Evolutionary conservation across 2,113 vertebrate species (phyloP), one percentile per base, ranked within the genome.

Genomic region (Rhineura floridana): DNA sequence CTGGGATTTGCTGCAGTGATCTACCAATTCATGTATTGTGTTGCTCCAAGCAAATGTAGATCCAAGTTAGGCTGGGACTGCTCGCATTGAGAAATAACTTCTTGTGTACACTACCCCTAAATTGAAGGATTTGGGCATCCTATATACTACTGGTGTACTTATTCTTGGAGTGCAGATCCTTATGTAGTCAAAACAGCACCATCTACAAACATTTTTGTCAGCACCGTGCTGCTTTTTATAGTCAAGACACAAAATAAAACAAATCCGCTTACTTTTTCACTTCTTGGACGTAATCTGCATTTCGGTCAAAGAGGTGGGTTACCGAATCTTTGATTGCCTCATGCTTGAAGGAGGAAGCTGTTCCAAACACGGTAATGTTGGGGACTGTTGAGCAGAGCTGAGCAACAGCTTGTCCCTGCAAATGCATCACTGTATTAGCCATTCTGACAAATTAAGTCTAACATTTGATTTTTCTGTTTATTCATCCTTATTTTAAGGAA

Each of bases 221-320:
- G n/a, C n/a, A 42, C 52, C 46, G 86, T 91, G 2, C 42, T 80
- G 83, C 46, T 59, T 36, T 59, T 3, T 48, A 33, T 1, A 75
- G 30, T 2, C 84, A 78, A 12, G 67, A 23, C 83, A 73, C 55
- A 91, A 76, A 65, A 81, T 28, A 36, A 92, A 92, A 91, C 0
- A 85, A 52, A 50, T 77, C 3, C 67, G 15, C 96, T 98, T 98
- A 99, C 99, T 98, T 98, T 98, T 98, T 99, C 50, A 99, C 97
- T 96, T 99, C 99, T 95, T 99, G 98, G 50, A 99, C 98, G 21
- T 98, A 99, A 96, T 99, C 99, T 46, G 96, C 94, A 65, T 98
- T 99, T 96, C 98, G 97, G 97, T 99, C 99, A 52, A 99, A 98
- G 88, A 99, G 98, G 89, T 99, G 98, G 92, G 98, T 98, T 96